Percentiles rank a stretch among this genome's conserved stretches.
Conservation (phyloP, 2,113 vertebrate genomes). For the Athene noctua region DNA sequence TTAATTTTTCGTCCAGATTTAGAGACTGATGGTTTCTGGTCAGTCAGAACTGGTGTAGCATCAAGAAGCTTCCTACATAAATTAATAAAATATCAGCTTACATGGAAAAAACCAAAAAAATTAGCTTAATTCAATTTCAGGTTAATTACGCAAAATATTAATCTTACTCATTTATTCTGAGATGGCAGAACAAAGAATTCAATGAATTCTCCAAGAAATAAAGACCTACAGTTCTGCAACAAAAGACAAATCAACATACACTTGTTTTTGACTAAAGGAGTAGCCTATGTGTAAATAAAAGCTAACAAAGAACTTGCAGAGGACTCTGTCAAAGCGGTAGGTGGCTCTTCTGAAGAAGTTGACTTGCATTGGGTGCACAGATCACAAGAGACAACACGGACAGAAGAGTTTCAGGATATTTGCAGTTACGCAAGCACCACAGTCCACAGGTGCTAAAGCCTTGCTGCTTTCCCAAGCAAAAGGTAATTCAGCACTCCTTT, state of each 20-base stretch:
- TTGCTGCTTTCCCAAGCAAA: not conserved
- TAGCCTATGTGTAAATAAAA: not conserved
- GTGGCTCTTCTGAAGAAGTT: not conserved
- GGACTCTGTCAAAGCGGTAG: not conserved
- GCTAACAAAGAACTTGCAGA: not conserved
- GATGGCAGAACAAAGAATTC: not conserved
- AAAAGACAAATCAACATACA: not conserved
- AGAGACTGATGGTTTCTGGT: constrained; percentile 90
- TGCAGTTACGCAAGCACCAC: not conserved
- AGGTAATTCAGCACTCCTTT: not conserved
- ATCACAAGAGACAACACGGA: fast-evolving
- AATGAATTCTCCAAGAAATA: not conserved
- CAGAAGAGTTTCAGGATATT: not conserved
- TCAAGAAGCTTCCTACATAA: constrained; percentile 81
- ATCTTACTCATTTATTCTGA: not conserved
- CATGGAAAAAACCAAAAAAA: not conserved
- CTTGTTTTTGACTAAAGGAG: not conserved
- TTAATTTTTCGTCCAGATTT: constrained; percentile 97
- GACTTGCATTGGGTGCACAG: not conserved
- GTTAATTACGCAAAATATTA: not conserved
- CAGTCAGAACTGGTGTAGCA: constrained; percentile 63
- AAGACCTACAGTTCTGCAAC: not conserved
- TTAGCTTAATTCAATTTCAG: not conserved
- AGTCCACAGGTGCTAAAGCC: not conserved
- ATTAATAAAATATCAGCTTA: constrained; percentile 6